Conservation (phyloP, 2,888 invertebrate species). For the Neuroscelio doddi region DNA sequence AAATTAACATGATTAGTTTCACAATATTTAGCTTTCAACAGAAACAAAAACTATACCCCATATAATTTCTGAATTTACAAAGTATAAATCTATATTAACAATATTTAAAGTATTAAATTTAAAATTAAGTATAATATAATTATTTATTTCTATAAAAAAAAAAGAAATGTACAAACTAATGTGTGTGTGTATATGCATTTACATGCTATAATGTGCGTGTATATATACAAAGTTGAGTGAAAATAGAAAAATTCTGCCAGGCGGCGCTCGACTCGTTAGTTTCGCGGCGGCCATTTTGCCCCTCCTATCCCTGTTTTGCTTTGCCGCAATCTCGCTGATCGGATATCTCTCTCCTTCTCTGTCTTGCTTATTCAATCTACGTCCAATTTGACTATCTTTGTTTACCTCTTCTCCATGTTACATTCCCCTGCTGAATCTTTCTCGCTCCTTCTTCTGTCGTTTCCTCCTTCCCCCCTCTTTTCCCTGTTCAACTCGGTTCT, state of each 20-base stretch:
- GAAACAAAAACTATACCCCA: too few relatives aligned
- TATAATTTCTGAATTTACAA: too few relatives aligned
- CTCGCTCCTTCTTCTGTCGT: slow-evolving; percentile 28
- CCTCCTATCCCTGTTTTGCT: slow-evolving; percentile 14
- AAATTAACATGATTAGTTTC: too few relatives aligned
- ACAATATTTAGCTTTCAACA: too few relatives aligned
- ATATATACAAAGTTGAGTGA: slow-evolving; percentile 48
- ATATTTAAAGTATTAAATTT: too few relatives aligned
- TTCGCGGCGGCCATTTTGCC: slow-evolving; percentile 63
- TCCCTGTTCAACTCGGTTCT: slow-evolving; percentile 21
- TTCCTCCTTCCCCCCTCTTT: slow-evolving; percentile 15
- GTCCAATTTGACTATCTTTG: slow-evolving; percentile 25
- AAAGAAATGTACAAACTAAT: not conserved
- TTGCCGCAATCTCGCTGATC: slow-evolving; percentile 7
- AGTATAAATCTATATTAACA: too few relatives aligned
- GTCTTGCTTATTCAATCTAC: slow-evolving; percentile 7
- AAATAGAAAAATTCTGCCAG: slow-evolving; percentile 67
- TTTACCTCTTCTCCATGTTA: slow-evolving; percentile 18
- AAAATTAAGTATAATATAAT: too few relatives aligned
- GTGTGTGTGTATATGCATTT: not conserved
- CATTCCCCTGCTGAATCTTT: slow-evolving; percentile 9
- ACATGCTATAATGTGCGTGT: not conserved
- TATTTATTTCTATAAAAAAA: too few relatives aligned
- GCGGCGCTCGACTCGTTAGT: slow-evolving; percentile 63
- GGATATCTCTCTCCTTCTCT: slow-evolving; percentile 22